phyloP scores from a whole-genome alignment of 2,113 vertebrate species.

The Pleuronectes platessa region DNA sequence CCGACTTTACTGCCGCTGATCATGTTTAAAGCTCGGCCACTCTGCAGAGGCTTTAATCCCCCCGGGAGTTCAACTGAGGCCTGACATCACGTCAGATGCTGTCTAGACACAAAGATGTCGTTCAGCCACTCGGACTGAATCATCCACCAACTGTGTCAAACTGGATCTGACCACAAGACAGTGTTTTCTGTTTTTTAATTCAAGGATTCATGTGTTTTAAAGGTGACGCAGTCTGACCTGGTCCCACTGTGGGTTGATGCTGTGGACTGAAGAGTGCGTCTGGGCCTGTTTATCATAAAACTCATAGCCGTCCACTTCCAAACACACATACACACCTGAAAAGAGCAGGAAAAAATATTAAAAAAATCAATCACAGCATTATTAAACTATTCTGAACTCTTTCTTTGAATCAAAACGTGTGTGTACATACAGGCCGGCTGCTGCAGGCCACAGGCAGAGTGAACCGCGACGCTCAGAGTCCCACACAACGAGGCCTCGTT shows the following conservation, averaged over 20 bases:
- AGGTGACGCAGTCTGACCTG: slow-evolving; percentile 67
- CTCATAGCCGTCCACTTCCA: slow-evolving; percentile 79
- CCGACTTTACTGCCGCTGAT: slow-evolving; percentile 35
- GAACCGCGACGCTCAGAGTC: slow-evolving; percentile 76
- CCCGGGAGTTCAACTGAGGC: not conserved
- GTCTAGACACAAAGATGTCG: slow-evolving; percentile 59
- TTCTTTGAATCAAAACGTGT: not conserved
- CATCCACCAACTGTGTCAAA: not conserved
- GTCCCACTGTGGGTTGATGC: slow-evolving; percentile 79
- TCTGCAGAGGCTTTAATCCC: slow-evolving; percentile 27
- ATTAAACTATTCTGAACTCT: too few relatives aligned
- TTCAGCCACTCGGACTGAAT: not conserved
- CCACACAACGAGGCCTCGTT: slow-evolving; percentile 67
- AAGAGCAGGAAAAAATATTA: not conserved
- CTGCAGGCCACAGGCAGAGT: slow-evolving; percentile 76
- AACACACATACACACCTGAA: slow-evolving; percentile 76
- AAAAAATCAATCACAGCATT: too few relatives aligned
- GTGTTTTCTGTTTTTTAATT: too few relatives aligned
- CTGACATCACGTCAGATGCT: slow-evolving; percentile 34
- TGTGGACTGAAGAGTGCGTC: slow-evolving; percentile 74
- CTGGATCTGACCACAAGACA: not conserved
- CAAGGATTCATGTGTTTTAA: too few relatives aligned
- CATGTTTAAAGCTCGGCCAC: slow-evolving; percentile 45
- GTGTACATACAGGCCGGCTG: slow-evolving; percentile 72
- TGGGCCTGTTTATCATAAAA: slow-evolving; percentile 75